phyloP scores from a whole-genome alignment of 2,797 vertebrate genomes.

The Erpetoichthys calabaricus region DNA sequence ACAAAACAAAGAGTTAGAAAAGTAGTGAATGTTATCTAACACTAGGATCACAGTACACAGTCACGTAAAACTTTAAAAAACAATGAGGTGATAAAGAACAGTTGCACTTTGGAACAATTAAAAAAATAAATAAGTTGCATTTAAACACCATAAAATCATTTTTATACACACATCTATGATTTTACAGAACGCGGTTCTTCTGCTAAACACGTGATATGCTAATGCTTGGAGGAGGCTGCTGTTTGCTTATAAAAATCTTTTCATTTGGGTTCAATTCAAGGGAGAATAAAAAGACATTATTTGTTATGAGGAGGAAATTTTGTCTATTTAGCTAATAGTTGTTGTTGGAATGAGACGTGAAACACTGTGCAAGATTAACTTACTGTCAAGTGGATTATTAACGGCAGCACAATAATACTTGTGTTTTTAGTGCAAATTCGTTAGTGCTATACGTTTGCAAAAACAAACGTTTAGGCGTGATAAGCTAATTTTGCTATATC shows the following conservation, averaged over 20 bases:
- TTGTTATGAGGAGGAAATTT: no score
- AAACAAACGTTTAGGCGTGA: no score
- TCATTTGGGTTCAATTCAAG: no score
- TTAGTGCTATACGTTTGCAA: background rate
- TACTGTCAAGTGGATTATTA: slow-evolving; percentile 1
- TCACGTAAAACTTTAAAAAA: slow-evolving; percentile 56
- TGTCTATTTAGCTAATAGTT: no score
- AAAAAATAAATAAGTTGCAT: slow-evolving; percentile 58
- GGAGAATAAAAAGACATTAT: no score
- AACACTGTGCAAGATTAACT: background rate
- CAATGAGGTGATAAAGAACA: slow-evolving; percentile 52
- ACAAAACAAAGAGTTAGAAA: slow-evolving; percentile 64
- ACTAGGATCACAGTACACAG: slow-evolving; percentile 55
- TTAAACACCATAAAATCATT: slow-evolving; percentile 38
- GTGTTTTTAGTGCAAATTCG: slow-evolving; percentile 1
- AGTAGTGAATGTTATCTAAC: slow-evolving; percentile 47
- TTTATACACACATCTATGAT: slow-evolving; percentile 43
- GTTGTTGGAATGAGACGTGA: no score
- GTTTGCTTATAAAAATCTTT: no score
- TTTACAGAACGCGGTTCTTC: slow-evolving; percentile 26
- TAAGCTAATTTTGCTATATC: no score
- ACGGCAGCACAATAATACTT: slow-evolving; percentile 3
- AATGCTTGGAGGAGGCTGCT: no score
- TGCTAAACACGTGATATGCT: no score
- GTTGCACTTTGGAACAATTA: slow-evolving; percentile 59